Percentiles rank a stretch among this genome's conserved stretches.
phyloP scores from a whole-genome alignment of 2,888 invertebrate genomes.

The Hypsopygia costalis region DNA sequence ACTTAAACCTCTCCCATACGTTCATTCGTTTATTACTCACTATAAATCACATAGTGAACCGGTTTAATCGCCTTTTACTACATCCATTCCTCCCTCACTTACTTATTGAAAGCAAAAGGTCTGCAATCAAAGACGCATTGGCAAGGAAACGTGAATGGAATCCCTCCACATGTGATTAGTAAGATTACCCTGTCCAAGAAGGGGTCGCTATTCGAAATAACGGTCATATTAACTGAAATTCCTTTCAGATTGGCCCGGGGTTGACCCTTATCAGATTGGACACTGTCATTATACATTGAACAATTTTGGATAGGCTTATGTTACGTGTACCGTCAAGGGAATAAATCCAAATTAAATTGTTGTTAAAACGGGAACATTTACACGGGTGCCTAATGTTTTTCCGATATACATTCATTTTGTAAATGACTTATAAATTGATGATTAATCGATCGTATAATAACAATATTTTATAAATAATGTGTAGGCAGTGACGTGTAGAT shows the following conservation, averaged over 20 bases:
- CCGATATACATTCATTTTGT: slow-evolving; percentile 3
- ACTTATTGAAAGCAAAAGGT: background rate
- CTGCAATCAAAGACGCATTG: slow-evolving; percentile 19
- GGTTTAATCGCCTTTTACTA: slow-evolving; percentile 1
- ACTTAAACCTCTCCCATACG: slow-evolving; percentile 29
- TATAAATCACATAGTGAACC: slow-evolving; percentile 11
- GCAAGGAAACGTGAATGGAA: slow-evolving; percentile 6
- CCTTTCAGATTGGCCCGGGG: slow-evolving; percentile 57
- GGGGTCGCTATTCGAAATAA: slow-evolving; percentile 45
- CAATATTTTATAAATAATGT: background rate
- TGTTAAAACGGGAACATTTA: slow-evolving; percentile 14
- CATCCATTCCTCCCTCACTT: slow-evolving; percentile 21
- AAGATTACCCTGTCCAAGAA: slow-evolving; percentile 24
- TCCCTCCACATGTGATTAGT: slow-evolving; percentile 6
- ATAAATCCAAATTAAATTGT: slow-evolving; percentile 20
- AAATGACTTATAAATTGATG: too few relatives aligned
- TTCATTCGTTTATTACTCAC: slow-evolving; percentile 31
- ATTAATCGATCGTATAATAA: too few relatives aligned
- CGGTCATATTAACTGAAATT: slow-evolving; percentile 62
- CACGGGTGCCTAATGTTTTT: slow-evolving; percentile 11
- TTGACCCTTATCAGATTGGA: slow-evolving; percentile 66
- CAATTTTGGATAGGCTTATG: slow-evolving; percentile 50
- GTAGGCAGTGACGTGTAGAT: too few relatives aligned
- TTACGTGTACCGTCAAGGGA: slow-evolving; percentile 29
- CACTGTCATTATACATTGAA: slow-evolving; percentile 67